Evolutionary conservation across 2,113 vertebrate genomes (phyloP).

Genomic region (Addax nasomaculatus): DNA sequence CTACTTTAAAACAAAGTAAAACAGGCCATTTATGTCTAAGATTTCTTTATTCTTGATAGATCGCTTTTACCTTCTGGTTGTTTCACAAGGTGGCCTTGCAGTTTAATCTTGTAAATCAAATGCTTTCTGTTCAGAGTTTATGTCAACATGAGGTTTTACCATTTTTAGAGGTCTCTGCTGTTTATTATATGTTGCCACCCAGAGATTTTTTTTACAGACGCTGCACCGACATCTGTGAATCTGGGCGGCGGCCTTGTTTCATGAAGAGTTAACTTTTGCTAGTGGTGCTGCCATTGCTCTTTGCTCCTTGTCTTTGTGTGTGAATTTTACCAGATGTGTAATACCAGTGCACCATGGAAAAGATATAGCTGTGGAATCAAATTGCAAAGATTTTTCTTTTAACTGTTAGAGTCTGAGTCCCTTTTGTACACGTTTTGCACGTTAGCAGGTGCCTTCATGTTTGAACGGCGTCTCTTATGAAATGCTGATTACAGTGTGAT

Average conservation of each 20-base stretch:
- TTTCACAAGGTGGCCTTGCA: neutral
- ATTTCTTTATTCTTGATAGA: neutral
- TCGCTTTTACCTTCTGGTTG: neutral
- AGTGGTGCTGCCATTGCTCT: neutral
- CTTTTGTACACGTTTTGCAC: neutral
- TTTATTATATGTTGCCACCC: constrained; percentile 18
- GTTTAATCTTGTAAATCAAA: neutral
- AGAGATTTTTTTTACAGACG: constrained; percentile 27
- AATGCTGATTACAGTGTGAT: constrained; percentile 42
- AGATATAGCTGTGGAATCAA: neutral
- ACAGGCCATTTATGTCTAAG: neutral
- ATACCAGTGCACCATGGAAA: neutral
- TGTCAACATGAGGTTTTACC: neutral
- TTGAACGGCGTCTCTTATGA: constrained; percentile 42
- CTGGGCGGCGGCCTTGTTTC: neutral
- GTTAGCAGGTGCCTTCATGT: constrained; percentile 45
- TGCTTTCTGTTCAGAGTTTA: neutral
- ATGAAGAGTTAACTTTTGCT: constrained; percentile 33
- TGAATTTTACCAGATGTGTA: neutral
- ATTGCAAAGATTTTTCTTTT: neutral
- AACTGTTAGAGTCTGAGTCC: neutral
- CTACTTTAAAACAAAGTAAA: neutral
- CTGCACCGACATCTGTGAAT: neutral
- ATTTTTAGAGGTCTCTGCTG: constrained; percentile 35
- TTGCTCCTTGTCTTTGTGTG: neutral